These are phyloP conservation scores for Phrynocephalus guinanensis DNA, from an alignment of 2,797 vertebrate genomes.

Conservation along the genomic window DNA sequence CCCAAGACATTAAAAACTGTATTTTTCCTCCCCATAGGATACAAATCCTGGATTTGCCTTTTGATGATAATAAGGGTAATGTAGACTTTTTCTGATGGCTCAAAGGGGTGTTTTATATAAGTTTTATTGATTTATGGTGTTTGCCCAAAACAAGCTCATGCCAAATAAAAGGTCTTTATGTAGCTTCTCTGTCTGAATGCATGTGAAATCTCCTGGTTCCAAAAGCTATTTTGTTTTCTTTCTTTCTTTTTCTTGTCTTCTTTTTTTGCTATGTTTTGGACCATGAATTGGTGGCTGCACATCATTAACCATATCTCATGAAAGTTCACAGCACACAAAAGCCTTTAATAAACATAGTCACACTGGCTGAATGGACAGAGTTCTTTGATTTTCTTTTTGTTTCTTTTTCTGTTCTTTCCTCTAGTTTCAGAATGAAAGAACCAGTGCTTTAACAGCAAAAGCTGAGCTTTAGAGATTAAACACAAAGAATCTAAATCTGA, in stretches of 20 bases:
- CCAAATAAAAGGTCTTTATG: constrained; percentile 31
- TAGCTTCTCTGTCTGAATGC: constrained; percentile 6
- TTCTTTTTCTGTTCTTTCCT: constrained; percentile 30
- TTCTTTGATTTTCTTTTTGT: neutral
- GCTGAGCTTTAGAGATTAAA: constrained; percentile 45
- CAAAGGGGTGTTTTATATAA: constrained; percentile 20
- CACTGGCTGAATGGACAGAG: neutral
- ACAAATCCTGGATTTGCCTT: constrained; percentile 51
- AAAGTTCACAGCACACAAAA: constrained; percentile 26
- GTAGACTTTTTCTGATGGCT: constrained; percentile 24
- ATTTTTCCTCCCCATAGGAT: constrained; percentile 35
- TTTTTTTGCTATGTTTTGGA: constrained; percentile 10
- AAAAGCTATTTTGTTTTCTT: constrained; percentile 12
- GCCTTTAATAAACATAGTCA: neutral
- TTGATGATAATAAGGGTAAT: constrained; percentile 45
- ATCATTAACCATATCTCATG: constrained; percentile 14
- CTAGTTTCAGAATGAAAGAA: constrained; percentile 46
- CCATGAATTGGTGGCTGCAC: neutral
- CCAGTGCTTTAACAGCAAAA: constrained; percentile 35
- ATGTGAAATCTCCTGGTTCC: fast-evolving
- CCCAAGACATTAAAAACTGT: constrained; percentile 7
- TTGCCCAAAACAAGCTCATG: constrained; percentile 28
- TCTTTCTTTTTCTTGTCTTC: neutral
- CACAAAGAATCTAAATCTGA: constrained; percentile 39
- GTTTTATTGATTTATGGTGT: constrained; percentile 27